phyloP scores from a whole-genome alignment of 1,140 invertebrate genomes.

The Brachionus angularis region DNA sequence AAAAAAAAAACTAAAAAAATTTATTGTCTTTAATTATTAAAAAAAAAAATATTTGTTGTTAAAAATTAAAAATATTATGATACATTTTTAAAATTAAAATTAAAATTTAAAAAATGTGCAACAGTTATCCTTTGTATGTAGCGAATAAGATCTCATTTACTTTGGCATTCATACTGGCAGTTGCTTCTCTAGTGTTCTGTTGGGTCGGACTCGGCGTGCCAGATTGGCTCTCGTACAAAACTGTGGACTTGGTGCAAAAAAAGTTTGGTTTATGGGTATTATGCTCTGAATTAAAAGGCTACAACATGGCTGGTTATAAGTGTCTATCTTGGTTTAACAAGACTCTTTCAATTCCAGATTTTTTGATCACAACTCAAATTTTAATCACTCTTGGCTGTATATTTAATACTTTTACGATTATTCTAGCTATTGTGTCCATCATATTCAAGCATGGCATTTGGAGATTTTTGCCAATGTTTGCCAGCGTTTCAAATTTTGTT shows the following conservation, averaged over 20 bases:
- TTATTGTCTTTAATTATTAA: no score
- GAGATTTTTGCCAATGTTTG: constrained; percentile 9
- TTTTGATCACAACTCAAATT: constrained; percentile 12
- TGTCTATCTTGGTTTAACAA: neutral
- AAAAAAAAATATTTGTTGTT: no score
- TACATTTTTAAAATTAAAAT: no score
- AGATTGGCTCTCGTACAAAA: constrained; percentile 18
- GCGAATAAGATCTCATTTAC: neutral
- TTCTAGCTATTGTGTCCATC: neutral
- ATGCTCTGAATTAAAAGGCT: neutral
- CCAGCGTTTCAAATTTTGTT: neutral
- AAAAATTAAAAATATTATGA: no score
- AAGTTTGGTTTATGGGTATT: constrained; percentile 27
- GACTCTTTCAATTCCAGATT: neutral
- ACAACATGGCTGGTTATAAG: neutral
- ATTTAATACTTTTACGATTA: neutral
- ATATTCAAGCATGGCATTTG: neutral
- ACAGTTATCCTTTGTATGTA: neutral
- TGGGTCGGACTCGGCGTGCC: constrained; percentile 16
- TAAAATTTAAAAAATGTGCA: neutral
- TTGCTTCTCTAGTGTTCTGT: neutral
- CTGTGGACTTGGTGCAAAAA: neutral
- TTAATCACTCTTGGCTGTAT: constrained; percentile 6
- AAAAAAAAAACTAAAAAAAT: no score
- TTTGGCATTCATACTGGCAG: neutral